A percentile compares a stretch with the other conserved stretches of the same genome.
These are phyloP conservation scores for Drosophila testacea DNA, from an alignment of 2,888 invertebrate species.

Conservation along the genomic window DNA sequence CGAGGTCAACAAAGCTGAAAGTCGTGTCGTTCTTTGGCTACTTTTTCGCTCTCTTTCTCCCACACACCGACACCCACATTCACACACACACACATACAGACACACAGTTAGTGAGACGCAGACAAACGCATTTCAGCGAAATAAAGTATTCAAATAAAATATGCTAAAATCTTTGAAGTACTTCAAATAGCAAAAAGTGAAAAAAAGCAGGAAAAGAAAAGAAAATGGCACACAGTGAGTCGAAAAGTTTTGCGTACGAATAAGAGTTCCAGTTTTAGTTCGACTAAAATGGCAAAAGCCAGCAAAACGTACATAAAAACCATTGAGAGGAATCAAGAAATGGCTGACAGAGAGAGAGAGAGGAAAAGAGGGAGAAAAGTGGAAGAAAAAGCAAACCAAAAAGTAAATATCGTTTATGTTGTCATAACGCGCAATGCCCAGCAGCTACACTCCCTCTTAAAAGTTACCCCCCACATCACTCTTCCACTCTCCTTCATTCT, in stretches of 20 bases:
- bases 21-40: conserved; percentile 68
- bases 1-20: conserved; percentile 71
- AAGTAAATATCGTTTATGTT: conserved; percentile 82
- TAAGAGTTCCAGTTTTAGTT: conserved; percentile 31
- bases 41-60: conserved; percentile 24
- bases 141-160: conserved; percentile 82
- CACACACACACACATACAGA: conserved; percentile 14
- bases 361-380: conserved; percentile 4
- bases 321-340: conserved; percentile 65
- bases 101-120: conserved; percentile 39
- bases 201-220: conserved; percentile 54
- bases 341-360: conserved; percentile 33
- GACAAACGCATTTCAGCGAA: conserved; percentile 72
- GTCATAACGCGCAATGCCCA: conserved; percentile 80
- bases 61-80: conserved; percentile 9
- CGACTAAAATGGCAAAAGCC: conserved; percentile 49
- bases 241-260: conserved; percentile 63
- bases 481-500: conserved; percentile 5
- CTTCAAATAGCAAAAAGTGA: conserved; percentile 77
- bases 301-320: conserved; percentile 68
- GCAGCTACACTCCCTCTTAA: conserved; percentile 36
- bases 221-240: conserved; percentile 59
- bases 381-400: conserved; percentile 43
- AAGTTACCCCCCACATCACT: background rate
- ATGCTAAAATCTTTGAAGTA: conserved; percentile 82